These are phyloP conservation scores for Cheilinus undulatus DNA, from an alignment of 2,113 vertebrate species.

Conservation along the genomic window DNA sequence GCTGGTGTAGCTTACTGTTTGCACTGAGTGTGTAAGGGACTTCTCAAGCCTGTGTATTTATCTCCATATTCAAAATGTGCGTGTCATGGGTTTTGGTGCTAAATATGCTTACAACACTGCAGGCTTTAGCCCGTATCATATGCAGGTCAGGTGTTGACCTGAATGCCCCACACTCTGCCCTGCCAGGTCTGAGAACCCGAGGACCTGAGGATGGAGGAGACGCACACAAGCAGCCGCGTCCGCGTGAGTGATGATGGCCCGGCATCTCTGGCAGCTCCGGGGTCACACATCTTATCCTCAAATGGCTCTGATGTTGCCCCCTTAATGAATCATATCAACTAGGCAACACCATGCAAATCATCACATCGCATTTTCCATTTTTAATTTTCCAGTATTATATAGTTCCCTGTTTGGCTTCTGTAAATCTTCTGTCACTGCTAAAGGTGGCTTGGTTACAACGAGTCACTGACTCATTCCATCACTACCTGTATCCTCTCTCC, in stretches of 20 bases:
- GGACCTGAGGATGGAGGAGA: conserved; percentile 70
- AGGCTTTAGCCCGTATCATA: conserved; percentile 29
- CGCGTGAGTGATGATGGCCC: conserved; percentile 67
- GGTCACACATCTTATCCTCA: conserved; percentile 34
- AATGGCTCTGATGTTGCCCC: conserved; percentile 24
- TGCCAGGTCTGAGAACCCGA: conserved; percentile 72
- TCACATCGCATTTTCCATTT: conserved; percentile 28
- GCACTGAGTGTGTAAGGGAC: conserved; percentile 9
- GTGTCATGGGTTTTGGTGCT: conserved; percentile 25
- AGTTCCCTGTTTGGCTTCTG: not conserved
- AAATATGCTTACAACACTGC: conserved; percentile 24
- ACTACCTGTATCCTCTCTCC: not conserved
- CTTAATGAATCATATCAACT: conserved; percentile 15
- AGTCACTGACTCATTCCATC: not conserved
- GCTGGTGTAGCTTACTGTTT: not conserved
- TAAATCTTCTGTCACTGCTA: not conserved
- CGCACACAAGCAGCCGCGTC: conserved; percentile 20
- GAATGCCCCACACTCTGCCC: conserved; percentile 64
- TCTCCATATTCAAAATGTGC: conserved; percentile 28
- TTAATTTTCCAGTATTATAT: conserved; percentile 10
- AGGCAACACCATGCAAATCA: conserved; percentile 18
- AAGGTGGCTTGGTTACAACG: not conserved
- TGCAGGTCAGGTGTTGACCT: conserved; percentile 64
- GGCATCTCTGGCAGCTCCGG: conserved; percentile 49
- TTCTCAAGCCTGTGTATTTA: conserved; percentile 10